phyloP scores from a whole-genome alignment of 2,113 vertebrate species.

The Leuciscus idus region DNA sequence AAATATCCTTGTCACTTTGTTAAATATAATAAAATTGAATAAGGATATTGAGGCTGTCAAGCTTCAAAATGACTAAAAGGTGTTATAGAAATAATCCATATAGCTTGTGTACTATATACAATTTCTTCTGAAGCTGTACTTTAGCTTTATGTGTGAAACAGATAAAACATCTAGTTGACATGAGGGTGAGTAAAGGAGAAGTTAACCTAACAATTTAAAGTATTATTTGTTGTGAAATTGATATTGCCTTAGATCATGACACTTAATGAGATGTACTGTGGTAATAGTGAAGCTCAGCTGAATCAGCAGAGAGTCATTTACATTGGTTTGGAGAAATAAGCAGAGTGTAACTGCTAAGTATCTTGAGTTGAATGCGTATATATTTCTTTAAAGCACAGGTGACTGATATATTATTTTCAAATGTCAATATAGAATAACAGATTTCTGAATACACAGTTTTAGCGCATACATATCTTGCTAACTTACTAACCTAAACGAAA shows the following conservation, averaged over 20 bases:
- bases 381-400: no score
- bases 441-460: no score
- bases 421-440: no score
- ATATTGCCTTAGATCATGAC: slow-evolving; percentile 25
- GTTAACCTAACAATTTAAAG: not conserved
- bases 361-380: not conserved
- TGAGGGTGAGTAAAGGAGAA: not conserved
- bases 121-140: not conserved
- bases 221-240: slow-evolving; percentile 13
- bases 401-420: no score
- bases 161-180: not conserved
- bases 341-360: slow-evolving; percentile 42
- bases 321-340: slow-evolving; percentile 51
- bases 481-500: not conserved
- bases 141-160: not conserved
- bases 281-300: slow-evolving; percentile 32
- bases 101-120: not conserved
- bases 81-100: not conserved
- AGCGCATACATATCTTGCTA: no score
- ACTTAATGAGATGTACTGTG: slow-evolving; percentile 16
- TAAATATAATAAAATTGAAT: not conserved
- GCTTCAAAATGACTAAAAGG: not conserved
- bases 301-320: slow-evolving; percentile 33
- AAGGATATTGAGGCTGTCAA: not conserved
- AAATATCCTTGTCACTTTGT: not conserved